phyloP scores from a whole-genome alignment of 2,797 vertebrate species.

The Anguilla megastoma region DNA sequence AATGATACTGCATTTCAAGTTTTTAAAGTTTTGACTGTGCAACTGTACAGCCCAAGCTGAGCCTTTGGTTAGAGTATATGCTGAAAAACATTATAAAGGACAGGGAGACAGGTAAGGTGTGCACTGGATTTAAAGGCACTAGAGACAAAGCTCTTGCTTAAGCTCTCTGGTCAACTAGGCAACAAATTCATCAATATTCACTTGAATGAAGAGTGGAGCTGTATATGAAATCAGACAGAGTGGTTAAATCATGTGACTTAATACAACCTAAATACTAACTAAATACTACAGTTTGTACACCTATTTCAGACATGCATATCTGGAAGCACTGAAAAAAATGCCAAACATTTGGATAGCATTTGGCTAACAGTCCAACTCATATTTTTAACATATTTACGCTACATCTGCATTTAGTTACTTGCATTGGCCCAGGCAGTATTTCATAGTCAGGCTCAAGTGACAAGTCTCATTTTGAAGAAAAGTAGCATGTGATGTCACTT shows the following conservation, averaged over 20 bases:
- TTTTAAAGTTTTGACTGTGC: too few relatives aligned
- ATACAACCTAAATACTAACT: not conserved
- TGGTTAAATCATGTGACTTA: not conserved
- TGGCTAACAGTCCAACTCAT: not conserved
- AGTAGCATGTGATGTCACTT: constrained; percentile 16
- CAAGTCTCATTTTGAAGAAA: constrained; percentile 10
- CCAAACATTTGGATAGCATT: not conserved
- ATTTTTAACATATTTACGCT: not conserved
- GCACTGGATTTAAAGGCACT: not conserved
- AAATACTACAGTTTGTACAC: not conserved
- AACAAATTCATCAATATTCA: not conserved
- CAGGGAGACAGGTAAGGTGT: not conserved
- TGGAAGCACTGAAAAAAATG: not conserved
- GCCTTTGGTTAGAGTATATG: too few relatives aligned
- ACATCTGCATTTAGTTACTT: not conserved
- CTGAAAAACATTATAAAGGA: not conserved
- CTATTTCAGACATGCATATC: not conserved
- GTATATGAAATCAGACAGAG: not conserved
- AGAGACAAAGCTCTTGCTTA: too few relatives aligned
- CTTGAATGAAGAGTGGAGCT: not conserved
- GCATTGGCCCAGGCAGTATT: not conserved
- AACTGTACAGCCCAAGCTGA: too few relatives aligned
- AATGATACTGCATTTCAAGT: too few relatives aligned
- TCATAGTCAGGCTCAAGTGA: not conserved
- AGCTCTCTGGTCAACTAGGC: not conserved